phyloP scores from a whole-genome alignment of 2,888 invertebrate species.

The Monopis laevigella region DNA sequence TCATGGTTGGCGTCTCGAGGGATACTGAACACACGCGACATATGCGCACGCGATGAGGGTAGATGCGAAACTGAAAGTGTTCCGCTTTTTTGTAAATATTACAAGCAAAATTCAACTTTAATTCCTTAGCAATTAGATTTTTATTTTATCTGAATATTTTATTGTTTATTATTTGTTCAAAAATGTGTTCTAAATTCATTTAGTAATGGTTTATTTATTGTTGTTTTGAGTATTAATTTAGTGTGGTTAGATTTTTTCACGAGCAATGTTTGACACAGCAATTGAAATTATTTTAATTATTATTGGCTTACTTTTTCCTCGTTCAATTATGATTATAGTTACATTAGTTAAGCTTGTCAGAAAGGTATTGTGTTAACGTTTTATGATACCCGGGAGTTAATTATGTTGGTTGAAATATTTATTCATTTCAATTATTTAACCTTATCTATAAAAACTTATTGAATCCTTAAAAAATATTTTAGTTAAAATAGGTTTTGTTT shows the following conservation, averaged over 20 bases:
- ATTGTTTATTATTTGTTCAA: background rate
- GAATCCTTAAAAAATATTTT: no score
- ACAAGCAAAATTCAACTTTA: background rate
- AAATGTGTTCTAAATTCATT: background rate
- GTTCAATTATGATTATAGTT: background rate
- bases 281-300: slow-evolving; percentile 2
- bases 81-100: slow-evolving; percentile 1
- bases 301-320: slow-evolving; percentile 7
- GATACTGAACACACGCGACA: slow-evolving; percentile 8
- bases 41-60: slow-evolving; percentile 7
- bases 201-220: background rate
- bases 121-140: background rate
- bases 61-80: slow-evolving; percentile 10
- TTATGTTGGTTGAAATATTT: no score
- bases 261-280: slow-evolving; percentile 1
- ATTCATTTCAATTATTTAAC: no score
- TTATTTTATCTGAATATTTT: background rate
- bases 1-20: background rate
- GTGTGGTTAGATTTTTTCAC: background rate
- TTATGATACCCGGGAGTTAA: no score
- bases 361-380: no score
- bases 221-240: background rate
- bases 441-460: no score
- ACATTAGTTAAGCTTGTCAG: no score
- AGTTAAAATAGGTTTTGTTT: no score